These are phyloP conservation scores for Tethya wilhelma DNA, from an alignment of 37 sponge, comb jelly and placozoan species.

Conservation along the genomic window DNA sequence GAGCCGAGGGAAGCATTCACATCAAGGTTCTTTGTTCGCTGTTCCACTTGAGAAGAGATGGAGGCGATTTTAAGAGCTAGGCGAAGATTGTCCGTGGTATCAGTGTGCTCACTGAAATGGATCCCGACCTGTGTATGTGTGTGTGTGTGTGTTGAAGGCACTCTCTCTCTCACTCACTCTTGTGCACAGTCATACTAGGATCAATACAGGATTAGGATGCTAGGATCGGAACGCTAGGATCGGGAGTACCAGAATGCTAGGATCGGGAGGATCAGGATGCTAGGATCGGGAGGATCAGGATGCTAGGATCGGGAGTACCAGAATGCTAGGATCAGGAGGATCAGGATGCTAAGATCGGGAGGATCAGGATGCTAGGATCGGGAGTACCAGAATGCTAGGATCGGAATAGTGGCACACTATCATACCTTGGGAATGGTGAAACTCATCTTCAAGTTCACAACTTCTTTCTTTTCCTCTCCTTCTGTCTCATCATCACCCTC, in stretches of 20 bases:
- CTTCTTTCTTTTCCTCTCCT: neutral
- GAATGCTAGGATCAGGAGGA: neutral
- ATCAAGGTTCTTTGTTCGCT: conserved; percentile 30
- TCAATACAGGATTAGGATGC: neutral
- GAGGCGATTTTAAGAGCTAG: conserved; percentile 31
- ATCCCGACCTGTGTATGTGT: conserved; percentile 30
- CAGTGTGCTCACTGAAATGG: conserved; percentile 33
- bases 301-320: neutral
- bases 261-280: too few relatives aligned
- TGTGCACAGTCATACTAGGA: neutral
- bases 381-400: too few relatives aligned
- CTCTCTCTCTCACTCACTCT: too few relatives aligned
- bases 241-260: neutral
- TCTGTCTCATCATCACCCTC: neutral
- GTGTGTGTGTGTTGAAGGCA: neutral
- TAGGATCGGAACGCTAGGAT: neutral
- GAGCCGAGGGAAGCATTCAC: conserved; percentile 21
- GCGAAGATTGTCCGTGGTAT: conserved; percentile 17
- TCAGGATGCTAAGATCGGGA: neutral
- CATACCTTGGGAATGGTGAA: too few relatives aligned
- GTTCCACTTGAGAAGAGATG: conserved; percentile 13
- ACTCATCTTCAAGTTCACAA: too few relatives aligned
- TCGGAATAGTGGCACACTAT: neutral
- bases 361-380: too few relatives aligned
- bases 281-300: too few relatives aligned